phyloP scores from a whole-genome alignment of 37 sponge, comb jelly and placozoan species.

The Axinella damicornis region DNA sequence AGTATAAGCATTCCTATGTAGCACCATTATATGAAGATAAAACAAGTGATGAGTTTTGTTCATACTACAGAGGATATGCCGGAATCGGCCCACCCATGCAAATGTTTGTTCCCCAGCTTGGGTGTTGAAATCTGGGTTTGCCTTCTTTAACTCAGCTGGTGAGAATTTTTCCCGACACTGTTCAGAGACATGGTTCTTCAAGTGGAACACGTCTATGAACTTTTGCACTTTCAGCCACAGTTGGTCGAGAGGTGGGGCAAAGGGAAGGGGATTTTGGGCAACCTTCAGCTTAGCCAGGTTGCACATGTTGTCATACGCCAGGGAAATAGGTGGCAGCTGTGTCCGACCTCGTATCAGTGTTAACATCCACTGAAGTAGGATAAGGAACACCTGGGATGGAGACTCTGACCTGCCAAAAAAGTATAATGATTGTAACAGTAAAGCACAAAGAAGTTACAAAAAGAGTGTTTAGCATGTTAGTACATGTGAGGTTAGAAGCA shows the following conservation, averaged over 20 bases:
- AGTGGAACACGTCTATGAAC: constrained; percentile 48
- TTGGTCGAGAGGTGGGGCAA: constrained; percentile 32
- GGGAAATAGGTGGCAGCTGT: not conserved
- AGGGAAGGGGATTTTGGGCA: constrained; percentile 36
- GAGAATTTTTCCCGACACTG: constrained; percentile 28
- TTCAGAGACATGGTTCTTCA: constrained; percentile 23
- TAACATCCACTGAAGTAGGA: constrained; percentile 16
- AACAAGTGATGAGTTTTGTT: constrained; percentile 56
- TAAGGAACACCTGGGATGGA: constrained; percentile 17
- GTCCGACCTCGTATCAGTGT: not conserved
- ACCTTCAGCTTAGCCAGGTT: constrained; percentile 38
- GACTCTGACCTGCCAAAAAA: constrained; percentile 7
- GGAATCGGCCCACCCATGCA: constrained; percentile 35
- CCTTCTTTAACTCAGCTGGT: constrained; percentile 28
- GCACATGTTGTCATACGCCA: constrained; percentile 69
- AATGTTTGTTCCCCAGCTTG: constrained; percentile 69
- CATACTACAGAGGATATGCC: constrained; percentile 57
- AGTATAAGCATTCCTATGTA: constrained; percentile 43
- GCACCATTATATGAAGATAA: constrained; percentile 59
- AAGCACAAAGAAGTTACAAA: no score
- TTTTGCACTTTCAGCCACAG: constrained; percentile 38
- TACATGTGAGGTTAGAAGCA: no score
- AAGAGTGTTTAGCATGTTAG: no score
- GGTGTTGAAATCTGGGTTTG: constrained; percentile 48
- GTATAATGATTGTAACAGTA: no score